Percentiles rank a stretch among this genome's conserved stretches.
phyloP scores from a whole-genome alignment of 2,888 invertebrate species.

The Parnassius smintheus region DNA sequence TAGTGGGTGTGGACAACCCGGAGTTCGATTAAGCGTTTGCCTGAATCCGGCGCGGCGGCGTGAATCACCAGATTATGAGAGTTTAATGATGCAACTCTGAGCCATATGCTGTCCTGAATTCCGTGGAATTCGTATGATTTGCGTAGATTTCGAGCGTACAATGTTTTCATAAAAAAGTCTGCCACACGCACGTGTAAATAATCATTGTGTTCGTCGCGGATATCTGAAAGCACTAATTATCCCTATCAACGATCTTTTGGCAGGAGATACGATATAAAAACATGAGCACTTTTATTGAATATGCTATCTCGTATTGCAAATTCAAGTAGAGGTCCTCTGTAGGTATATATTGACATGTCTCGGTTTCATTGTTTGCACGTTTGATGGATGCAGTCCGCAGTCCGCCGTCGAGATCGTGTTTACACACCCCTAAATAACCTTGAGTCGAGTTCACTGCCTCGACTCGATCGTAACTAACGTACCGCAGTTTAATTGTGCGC shows the following conservation, averaged over 20 bases:
- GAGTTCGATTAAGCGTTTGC: conserved; percentile 36
- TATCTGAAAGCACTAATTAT: too few species aligned
- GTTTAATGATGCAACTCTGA: conserved; percentile 47
- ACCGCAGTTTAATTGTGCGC: conserved; percentile 57
- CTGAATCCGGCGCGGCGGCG: conserved; percentile 41
- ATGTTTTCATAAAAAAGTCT: too few species aligned
- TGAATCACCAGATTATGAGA: conserved; percentile 54
- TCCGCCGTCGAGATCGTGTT: conserved; percentile 45
- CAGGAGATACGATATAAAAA: too few species aligned
- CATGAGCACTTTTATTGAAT: conserved; percentile 36
- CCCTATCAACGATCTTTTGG: background rate
- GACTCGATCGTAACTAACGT: conserved; percentile 46
- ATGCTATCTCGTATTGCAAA: conserved; percentile 45
- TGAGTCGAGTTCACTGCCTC: conserved; percentile 67
- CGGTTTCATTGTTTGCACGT: conserved; percentile 62
- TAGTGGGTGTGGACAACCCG: conserved; percentile 30
- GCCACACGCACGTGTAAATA: too few species aligned
- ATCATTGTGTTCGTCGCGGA: too few species aligned
- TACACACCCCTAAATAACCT: conserved; percentile 66
- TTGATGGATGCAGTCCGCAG: conserved; percentile 65
- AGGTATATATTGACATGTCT: conserved; percentile 57
- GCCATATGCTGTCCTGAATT: conserved; percentile 44
- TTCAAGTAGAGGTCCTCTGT: conserved; percentile 39
- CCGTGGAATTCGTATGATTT: conserved; percentile 40
- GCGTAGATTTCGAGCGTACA: too few species aligned